Evolutionary conservation across 1,140 invertebrate genomes (phyloP).

Genomic region (Prorops nasuta): DNA sequence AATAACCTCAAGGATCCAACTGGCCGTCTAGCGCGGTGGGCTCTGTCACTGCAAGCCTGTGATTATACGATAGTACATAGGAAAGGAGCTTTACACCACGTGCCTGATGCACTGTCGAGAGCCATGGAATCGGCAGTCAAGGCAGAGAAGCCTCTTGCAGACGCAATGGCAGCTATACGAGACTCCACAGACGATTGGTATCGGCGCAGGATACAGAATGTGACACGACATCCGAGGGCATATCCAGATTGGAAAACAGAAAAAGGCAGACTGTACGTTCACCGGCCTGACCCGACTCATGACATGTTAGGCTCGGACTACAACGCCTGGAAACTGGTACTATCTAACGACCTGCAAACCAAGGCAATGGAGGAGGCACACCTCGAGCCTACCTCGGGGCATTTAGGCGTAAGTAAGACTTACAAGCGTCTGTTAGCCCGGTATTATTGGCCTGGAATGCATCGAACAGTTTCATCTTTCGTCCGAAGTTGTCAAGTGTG

Average conservation of each 20-base stretch:
- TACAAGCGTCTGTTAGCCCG: neutral
- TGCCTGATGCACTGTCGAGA: too few relatives aligned
- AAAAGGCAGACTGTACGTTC: neutral
- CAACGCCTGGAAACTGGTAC: constrained; percentile 9
- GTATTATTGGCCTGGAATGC: constrained; percentile 24
- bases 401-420: constrained; percentile 29
- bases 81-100: too few relatives aligned
- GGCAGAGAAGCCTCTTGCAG: too few relatives aligned
- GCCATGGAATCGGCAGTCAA: too few relatives aligned
- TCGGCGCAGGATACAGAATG: neutral
- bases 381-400: constrained; percentile 18
- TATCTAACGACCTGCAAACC: neutral
- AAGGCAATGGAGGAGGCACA: constrained; percentile 21
- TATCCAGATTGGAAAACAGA: constrained; percentile 6
- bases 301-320: neutral
- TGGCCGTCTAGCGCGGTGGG: too few relatives aligned
- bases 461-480: constrained; percentile 7
- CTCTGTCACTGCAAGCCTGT: too few relatives aligned
- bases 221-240: neutral
- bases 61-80: too few relatives aligned
- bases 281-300: neutral
- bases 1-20: too few relatives aligned
- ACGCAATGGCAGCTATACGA: too few relatives aligned
- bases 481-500: constrained; percentile 24
- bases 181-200: neutral